phyloP scores from a whole-genome alignment of 2,888 invertebrate species.

The Ditylenchus weischeri region DNA sequence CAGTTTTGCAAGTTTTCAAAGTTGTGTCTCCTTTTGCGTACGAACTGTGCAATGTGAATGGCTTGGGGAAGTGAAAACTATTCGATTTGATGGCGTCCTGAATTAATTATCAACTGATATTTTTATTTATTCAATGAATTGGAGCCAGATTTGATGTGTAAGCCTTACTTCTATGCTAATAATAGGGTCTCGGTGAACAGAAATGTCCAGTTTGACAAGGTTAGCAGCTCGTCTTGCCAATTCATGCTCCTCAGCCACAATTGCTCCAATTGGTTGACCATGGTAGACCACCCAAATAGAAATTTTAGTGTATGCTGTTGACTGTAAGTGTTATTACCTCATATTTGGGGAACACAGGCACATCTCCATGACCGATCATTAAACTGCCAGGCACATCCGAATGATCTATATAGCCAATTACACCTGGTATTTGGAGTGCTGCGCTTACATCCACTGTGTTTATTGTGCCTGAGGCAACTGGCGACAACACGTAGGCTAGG shows the following conservation, averaged over 20 bases:
- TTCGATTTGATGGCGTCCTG: conserved; percentile 67
- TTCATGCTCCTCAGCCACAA: conserved; percentile 68
- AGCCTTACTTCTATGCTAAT: conserved; percentile 74
- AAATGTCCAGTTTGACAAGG: conserved; percentile 74
- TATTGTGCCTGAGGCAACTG: conserved; percentile 45
- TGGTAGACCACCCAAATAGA: conserved; percentile 63
- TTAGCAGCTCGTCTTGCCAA: conserved; percentile 80
- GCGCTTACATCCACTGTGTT: conserved; percentile 69
- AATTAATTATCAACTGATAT: conserved; percentile 1
- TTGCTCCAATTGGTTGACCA: conserved; percentile 59
- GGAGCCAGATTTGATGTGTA: too few species aligned
- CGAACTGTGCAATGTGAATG: conserved; percentile 30
- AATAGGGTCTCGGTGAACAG: conserved; percentile 65
- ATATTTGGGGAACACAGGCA: conserved; percentile 77
- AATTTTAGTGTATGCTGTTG: not conserved
- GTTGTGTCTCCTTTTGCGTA: conserved; percentile 58
- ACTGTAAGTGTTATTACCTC: conserved; percentile 64
- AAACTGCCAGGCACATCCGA: conserved; percentile 72
- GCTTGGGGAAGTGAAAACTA: conserved; percentile 66
- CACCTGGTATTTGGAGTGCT: conserved; percentile 75
- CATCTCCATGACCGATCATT: conserved; percentile 72
- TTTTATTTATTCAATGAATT: not conserved
- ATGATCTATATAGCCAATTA: conserved; percentile 75
- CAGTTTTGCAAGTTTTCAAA: conserved; percentile 42
- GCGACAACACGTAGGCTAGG: conserved; percentile 74